A percentile compares a stretch with the other conserved stretches of the same genome.
phyloP scores from a whole-genome alignment of 2,797 vertebrate genomes.

The Poecile montanus region DNA sequence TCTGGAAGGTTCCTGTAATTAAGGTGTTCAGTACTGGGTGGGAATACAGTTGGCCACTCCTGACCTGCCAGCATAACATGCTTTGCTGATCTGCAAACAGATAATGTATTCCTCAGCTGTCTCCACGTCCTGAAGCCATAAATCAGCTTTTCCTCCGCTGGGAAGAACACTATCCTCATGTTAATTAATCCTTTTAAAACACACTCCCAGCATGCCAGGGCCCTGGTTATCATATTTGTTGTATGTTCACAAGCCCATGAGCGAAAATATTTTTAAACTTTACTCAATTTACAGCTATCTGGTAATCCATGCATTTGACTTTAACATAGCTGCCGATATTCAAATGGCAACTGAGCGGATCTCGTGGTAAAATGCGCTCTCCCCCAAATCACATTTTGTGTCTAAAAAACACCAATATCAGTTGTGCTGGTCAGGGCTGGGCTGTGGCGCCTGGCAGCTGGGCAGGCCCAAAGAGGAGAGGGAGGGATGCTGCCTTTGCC shows the following conservation, averaged over 20 bases:
- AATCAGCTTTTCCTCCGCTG: neutral
- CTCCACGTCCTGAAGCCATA: neutral
- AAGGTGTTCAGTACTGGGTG: neutral
- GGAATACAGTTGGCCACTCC: neutral
- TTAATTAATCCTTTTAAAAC: constrained; percentile 30
- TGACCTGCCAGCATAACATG: neutral
- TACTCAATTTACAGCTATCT: neutral
- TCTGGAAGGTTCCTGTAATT: constrained; percentile 6
- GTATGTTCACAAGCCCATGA: rapidly evolving
- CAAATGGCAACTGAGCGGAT: rapidly evolving
- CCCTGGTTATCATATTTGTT: neutral
- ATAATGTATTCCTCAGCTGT: neutral
- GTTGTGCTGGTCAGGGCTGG: neutral
- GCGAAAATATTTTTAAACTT: neutral
- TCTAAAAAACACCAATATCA: rapidly evolving
- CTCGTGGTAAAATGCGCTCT: neutral
- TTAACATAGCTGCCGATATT: neutral
- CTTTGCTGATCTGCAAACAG: constrained; percentile 16
- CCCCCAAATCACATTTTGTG: rapidly evolving
- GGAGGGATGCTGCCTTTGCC: neutral
- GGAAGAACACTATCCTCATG: neutral
- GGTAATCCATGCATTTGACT: neutral
- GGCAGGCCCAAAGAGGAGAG: neutral
- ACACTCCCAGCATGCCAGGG: neutral
- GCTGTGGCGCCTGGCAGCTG: rapidly evolving